Percentiles rank a stretch among this genome's conserved stretches.
These are phyloP conservation scores for Catagonus wagneri DNA, from an alignment of 2,113 vertebrate species.

Conservation along the genomic window DNA sequence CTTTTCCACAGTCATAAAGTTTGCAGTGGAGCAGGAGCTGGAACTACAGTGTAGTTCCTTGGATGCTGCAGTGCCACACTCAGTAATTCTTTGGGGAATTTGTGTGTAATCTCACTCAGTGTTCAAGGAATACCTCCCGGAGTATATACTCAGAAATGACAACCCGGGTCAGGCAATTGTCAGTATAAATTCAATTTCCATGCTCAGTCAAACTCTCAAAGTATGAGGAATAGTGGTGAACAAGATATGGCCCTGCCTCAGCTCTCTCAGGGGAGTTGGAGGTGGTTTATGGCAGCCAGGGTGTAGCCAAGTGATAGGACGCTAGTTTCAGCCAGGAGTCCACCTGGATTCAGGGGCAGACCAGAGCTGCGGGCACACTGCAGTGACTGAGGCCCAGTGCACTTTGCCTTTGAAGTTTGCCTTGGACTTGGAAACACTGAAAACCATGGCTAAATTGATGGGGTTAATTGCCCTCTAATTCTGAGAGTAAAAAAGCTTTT, in stretches of 20 bases:
- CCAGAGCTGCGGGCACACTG: background rate
- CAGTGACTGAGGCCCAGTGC: background rate
- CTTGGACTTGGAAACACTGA: background rate
- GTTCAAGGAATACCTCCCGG: background rate
- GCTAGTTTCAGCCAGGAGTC: background rate
- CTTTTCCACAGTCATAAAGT: conserved; percentile 55
- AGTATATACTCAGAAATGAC: background rate
- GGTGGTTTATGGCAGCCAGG: background rate
- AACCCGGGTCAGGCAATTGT: background rate
- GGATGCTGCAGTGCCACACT: background rate
- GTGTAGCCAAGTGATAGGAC: background rate
- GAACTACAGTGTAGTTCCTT: background rate
- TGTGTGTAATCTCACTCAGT: background rate
- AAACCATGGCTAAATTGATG: background rate
- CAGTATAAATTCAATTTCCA: background rate
- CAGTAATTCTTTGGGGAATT: background rate
- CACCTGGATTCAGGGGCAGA: background rate
- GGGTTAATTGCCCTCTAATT: background rate
- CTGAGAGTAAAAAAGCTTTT: background rate
- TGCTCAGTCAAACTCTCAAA: background rate
- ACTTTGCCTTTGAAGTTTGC: background rate
- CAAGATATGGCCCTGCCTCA: background rate
- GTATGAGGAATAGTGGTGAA: background rate
- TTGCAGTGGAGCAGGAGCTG: background rate
- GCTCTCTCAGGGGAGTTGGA: too few relatives aligned